These are phyloP conservation scores for Drosophila pandora DNA, from an alignment of 1,140 invertebrate species.

Conservation along the genomic window DNA sequence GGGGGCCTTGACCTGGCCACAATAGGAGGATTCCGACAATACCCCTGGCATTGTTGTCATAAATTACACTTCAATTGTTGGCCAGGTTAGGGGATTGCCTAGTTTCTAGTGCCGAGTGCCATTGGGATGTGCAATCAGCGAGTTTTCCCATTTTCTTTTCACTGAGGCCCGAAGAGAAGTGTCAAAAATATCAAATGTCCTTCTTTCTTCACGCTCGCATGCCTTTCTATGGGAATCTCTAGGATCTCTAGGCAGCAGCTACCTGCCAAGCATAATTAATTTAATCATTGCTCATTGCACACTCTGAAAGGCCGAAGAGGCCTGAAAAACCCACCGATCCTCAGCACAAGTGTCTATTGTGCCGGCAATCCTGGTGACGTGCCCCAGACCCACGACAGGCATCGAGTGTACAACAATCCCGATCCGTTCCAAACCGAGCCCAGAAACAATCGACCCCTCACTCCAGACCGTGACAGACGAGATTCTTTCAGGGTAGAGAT, in stretches of 20 bases:
- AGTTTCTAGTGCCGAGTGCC: conserved; percentile 8
- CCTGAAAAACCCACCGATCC: conserved; percentile 15
- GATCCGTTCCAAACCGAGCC: neutral
- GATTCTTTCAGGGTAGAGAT: conserved; percentile 17
- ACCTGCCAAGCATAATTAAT: conserved; percentile 77
- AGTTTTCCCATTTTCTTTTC: conserved; percentile 33
- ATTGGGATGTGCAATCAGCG: conserved; percentile 56
- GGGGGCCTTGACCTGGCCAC: conserved; percentile 42
- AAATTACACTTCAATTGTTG: conserved; percentile 79
- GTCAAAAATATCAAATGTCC: conserved; percentile 81
- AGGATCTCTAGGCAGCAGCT: conserved; percentile 18
- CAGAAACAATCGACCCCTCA: conserved; percentile 50
- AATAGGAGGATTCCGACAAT: conserved; percentile 18
- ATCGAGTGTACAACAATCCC: conserved; percentile 35
- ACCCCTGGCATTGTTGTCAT: conserved; percentile 68
- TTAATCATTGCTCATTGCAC: conserved; percentile 77
- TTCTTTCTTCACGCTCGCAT: conserved; percentile 65
- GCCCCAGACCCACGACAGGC: conserved; percentile 69
- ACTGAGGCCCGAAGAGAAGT: conserved; percentile 62
- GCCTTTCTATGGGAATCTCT: conserved; percentile 56
- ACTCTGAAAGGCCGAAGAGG: conserved; percentile 41
- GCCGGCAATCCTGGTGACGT: conserved; percentile 62
- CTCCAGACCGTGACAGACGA: conserved; percentile 49
- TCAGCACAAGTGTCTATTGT: conserved; percentile 70
- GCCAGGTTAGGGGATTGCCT: conserved; percentile 14